Evolutionary conservation across 2,113 vertebrate genomes (phyloP), one percentile per base, ranked within the genome.

Genomic region (Pachyramphus minor): DNA sequence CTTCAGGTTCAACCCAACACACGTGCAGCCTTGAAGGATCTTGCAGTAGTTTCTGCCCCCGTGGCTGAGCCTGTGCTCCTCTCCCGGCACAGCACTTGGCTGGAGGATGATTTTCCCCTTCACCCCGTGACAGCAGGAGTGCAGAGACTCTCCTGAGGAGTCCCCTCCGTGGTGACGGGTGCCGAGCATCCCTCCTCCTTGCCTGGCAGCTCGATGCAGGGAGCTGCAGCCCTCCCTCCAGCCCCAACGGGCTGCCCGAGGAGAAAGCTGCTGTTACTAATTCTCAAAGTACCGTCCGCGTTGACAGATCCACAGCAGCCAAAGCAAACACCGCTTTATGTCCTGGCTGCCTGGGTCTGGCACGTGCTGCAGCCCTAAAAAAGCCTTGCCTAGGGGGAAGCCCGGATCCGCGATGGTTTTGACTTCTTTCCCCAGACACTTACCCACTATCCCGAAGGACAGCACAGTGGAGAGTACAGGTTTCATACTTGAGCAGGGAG

Each of bases 381-480:
- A 39, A 64, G 45, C 55, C 33, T n/a, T 2, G 6, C 5, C 59
- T 11, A 28, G 30, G 14, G 60, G 8, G 17, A 21, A 63, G 28
- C 84, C 41, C 10, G 50, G 22, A 2, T 71, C 44, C 69, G 5
- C 22, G 20, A 22, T 15, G 12, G 23, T 19, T 82, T 59, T 21
- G 63, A 8, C 10, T 28, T 80, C n/a, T 17, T 67, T 68, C 45
- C 37, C 75, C 64, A 90, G 76, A 13, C 69, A 97, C 97, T 97
- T 97, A 97, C 97, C 97, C 82, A 63, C 74, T 71, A 95, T 83
- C 88, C 96, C 97, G 11, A 96, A 47, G 93, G 92, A 95, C 66
- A 97, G 87, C 59, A 84, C 92, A 2, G 93, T 27, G 20, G 62
- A 49, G 79, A 97, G 82, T 0, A 62, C 0, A 33, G 67, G 63